Percentiles rank a stretch among this genome's conserved stretches.
Evolutionary conservation across 2,888 invertebrate genomes (phyloP).

Genomic region (Geophilus truncorum): DNA sequence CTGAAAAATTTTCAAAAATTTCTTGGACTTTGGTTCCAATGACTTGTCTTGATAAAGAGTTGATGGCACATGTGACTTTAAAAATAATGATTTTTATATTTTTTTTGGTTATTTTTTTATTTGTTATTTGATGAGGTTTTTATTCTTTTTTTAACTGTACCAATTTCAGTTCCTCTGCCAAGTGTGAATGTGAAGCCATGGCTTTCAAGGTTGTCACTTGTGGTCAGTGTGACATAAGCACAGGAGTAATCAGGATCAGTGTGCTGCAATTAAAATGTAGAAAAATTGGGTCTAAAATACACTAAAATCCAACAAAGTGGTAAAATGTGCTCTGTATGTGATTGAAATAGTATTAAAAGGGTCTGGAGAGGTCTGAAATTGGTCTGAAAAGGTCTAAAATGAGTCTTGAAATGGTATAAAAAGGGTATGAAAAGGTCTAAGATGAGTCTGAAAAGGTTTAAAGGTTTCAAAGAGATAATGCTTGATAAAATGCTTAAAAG

Average conservation of each 20-base stretch:
- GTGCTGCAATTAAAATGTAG: constrained; percentile 65
- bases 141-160: constrained; percentile 49
- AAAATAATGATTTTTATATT: constrained; percentile 35
- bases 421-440: no score
- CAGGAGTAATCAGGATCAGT: constrained; percentile 86
- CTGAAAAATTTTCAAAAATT: constrained; percentile 70
- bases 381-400: no score
- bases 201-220: constrained; percentile 59
- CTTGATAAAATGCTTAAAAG: no score
- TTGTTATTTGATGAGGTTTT: no score
- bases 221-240: constrained; percentile 76
- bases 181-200: constrained; percentile 82
- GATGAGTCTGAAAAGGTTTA: no score
- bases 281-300: no score
- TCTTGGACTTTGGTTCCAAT: constrained; percentile 61
- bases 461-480: no score
- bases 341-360: no score
- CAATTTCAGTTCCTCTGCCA: constrained; percentile 81
- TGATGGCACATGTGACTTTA: constrained; percentile 67
- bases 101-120: neutral
- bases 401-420: no score
- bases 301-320: no score
- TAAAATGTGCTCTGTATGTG: no score
- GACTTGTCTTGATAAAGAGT: constrained; percentile 64
- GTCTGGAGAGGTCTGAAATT: no score